Base-by-base conservation (phyloP, 2,797 vertebrate genomes). In the Anguilla pacifica region DNA sequence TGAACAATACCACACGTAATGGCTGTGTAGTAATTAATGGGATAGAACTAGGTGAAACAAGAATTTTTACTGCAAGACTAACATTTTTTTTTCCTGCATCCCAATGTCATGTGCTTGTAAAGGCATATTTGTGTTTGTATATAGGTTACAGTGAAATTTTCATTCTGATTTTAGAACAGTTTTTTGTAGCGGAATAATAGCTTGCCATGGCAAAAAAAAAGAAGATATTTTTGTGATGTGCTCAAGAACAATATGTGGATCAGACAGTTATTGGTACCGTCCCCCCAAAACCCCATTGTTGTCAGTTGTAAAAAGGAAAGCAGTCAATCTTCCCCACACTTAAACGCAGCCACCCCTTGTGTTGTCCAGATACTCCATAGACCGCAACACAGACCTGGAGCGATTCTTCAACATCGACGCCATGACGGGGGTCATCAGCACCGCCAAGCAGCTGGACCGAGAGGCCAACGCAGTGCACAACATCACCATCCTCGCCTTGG, bases 391-490 rank as follows among this genome's bases (percentile, higher is more conserved):
- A 4, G 97, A 98, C 86, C 93, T 97, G 91, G 97, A 98, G 92
- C 96, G 97, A 55, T 97, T 96, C 93, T 98, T 98, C 94, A 97
- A 98, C 93, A 97, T 98, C 15, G 97, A 98, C 89, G 96, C 96
- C 85, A 95, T 96, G 83, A 97, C 94, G 72, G 97, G 97, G 84
- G 94, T 97, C 90, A 97, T 98, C 90, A 97, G 97, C 90, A 97
- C 96, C 0, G 97, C 97, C 83, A 97, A 97, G 74, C 91, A 93
- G 74, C 94, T 98, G 94, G 97, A 98, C 91, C 94, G 97, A 85
- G 97, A 98, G 92, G 96, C 94, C 49, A 97, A 97, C 70, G 96
- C 97, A 31, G 88, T 97, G 74, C 97, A 98, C 92, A 98, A 98
- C 74, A 97, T 98, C 92, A 97, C 97, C 64, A 97, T 97, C 88